Conservation (phyloP, 2,888 invertebrate species). For the Cheilosia soror region DNA sequence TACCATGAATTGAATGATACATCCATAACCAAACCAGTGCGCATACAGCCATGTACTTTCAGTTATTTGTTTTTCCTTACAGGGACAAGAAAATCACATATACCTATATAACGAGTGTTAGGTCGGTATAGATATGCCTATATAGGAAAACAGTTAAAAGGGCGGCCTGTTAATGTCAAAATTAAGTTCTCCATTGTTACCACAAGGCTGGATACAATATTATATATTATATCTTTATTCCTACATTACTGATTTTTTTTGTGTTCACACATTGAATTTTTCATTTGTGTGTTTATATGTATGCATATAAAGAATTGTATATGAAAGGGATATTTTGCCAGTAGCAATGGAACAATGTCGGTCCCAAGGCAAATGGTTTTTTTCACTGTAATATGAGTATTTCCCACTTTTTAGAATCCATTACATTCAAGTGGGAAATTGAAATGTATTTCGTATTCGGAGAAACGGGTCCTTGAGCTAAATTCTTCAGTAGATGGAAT, state of each 20-base stretch:
- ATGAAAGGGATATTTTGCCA: constrained; percentile 67
- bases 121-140: background rate
- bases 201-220: constrained; percentile 4
- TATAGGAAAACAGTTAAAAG: constrained; percentile 44
- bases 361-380: constrained; percentile 69
- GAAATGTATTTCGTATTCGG: constrained; percentile 70
- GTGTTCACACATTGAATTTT: constrained; percentile 59
- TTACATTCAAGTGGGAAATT: constrained; percentile 74
- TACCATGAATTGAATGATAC: constrained; percentile 32
- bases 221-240: constrained; percentile 1
- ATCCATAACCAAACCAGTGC: background rate
- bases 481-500: constrained; percentile 68
- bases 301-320: constrained; percentile 47
- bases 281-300: constrained; percentile 31
- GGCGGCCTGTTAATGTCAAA: constrained; percentile 24
- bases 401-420: constrained; percentile 73
- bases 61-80: constrained; percentile 7
- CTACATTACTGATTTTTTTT: constrained; percentile 8
- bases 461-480: constrained; percentile 71
- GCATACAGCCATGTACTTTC: background rate
- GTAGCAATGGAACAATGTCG: constrained; percentile 72
- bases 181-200: constrained; percentile 42
- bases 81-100: background rate
- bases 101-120: too few species aligned
- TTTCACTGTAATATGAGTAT: constrained; percentile 62